These are phyloP conservation scores for Nasonia vitripennis DNA, from an alignment of 1,140 invertebrate species.

Conservation along the genomic window DNA sequence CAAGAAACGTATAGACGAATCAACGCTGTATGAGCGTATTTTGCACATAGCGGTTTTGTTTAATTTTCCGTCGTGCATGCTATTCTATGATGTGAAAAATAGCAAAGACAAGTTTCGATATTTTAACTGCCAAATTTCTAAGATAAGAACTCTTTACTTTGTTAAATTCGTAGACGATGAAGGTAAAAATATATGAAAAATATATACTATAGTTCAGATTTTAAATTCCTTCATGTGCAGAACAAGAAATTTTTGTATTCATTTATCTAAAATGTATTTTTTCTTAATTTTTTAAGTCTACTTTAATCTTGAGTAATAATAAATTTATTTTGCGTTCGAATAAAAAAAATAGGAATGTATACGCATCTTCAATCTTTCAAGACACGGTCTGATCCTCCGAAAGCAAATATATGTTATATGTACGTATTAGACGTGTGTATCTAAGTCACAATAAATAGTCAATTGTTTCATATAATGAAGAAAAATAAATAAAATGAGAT, in stretches of 20 bases:
- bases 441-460: constrained; percentile 71
- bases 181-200: neutral
- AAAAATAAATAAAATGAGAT: constrained; percentile 64
- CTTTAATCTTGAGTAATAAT: neutral
- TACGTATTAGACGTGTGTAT: constrained; percentile 71
- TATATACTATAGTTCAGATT: neutral
- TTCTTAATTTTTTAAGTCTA: neutral
- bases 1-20: constrained; percentile 53
- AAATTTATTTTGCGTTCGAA: neutral
- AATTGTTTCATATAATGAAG: constrained; percentile 71
- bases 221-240: no score
- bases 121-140: constrained; percentile 4
- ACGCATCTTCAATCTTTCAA: constrained; percentile 56
- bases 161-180: neutral
- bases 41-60: constrained; percentile 2
- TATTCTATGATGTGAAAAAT: neutral
- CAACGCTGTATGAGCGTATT: constrained; percentile 49
- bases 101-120: constrained; percentile 4
- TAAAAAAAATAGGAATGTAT: constrained; percentile 50
- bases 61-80: neutral
- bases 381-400: constrained; percentile 56
- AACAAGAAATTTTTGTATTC: neutral
- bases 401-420: constrained; percentile 68
- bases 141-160: neutral
- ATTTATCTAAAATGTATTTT: neutral